Evolutionary conservation across 2,888 invertebrate genomes (phyloP), one percentile per base, ranked within the genome.

Genomic region (Imbricaverruca yamaguchii): DNA sequence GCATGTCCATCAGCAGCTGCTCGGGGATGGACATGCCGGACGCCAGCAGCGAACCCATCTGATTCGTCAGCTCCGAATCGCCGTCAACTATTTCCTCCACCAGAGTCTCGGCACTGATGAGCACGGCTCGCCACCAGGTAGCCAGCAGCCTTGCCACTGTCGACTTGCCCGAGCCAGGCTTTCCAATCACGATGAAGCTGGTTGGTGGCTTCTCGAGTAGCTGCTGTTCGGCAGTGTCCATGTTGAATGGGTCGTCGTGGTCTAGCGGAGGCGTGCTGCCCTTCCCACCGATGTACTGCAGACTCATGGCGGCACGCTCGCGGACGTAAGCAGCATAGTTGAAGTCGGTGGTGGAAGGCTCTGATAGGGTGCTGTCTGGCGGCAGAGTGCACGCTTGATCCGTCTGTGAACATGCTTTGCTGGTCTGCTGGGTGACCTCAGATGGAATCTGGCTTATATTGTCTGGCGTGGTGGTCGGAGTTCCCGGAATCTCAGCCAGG

Each of bases 141-240:
- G 78, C 18, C 56, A 78, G 13, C 57, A 78, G 57, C 21, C 23
- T 18, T 1, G 78, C 78, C 15, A 57, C 11, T 15, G 78, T 78
- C 13, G 56, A 23, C 23, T 57, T 55, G 8, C 78, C 78, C 12
- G 78, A 78, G 23, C 55, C 56, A n/a, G 78, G 78, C 57, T 78
- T 78, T 10, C 78, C 78, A 13, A 57, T 56, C 12, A 78, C 78
- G 23, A 78, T 78, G 23, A 78, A 78, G 78, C 56, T n/a, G 12
- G 78, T 21, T 23, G 78, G 78, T 12, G 78, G 78, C 25, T 2
- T 78, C 55, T 23, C 23, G 23, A 78, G 57, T 12, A 78, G 57
- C 57, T 78, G 56, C 15, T 78, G 8, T 23, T 78, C 78, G 23
- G 78, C 78, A 10, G n/a, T 57, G 57, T 78, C 78, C 78, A 78